Evolutionary conservation across 2,888 invertebrate genomes (phyloP), one percentile per base, ranked within the genome.

Genomic region (Orgyia antiqua): DNA sequence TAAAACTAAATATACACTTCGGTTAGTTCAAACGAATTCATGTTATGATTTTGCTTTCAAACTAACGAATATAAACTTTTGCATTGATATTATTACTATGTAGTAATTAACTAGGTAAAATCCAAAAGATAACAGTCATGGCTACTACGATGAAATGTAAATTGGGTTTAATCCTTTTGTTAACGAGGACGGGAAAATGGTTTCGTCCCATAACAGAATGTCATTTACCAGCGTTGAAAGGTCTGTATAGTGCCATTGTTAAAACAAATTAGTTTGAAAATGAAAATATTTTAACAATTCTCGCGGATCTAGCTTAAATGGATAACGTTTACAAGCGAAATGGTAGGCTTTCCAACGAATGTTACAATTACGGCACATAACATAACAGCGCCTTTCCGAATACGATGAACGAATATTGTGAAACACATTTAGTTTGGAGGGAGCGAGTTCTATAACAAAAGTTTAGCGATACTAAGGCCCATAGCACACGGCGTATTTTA

Each of bases 131-230:
- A 55, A 65, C 58, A 56, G 50, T 41, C 41, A 37, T 32, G 31
- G 39, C 56, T 51, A 58, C 51, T 28, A 27, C 55, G 49, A 63
- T 58, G 61, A 65, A 74, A 72, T 70, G 69, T 69, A 70, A 72
- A 73, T 71, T 64, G 61, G 55, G 53, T 59, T 58, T 58, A 68
- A 69, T 63, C 72, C 71, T 69, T 71, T 68, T 68, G 68, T 71
- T 68, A 68, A 69, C 61, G 59, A 68, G 69, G 73, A 76, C 68
- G 68, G 68, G 59, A 52, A 63, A 68, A 70, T 60, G 60, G 57
- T 45, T 57, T 51, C 54, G 60, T 59, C 58, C 60, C 50, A 38
- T 66, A 68, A 59, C 58, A 53, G 60, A 68, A 65, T 58, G 36
- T 38, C 31, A 40, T 42, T 38, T 29, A 36, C 51, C 45, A 48